Base-by-base conservation (phyloP, 30 jellyfish, hydroid and myxozoan genomes). In the Cassiopea xamachana region DNA sequence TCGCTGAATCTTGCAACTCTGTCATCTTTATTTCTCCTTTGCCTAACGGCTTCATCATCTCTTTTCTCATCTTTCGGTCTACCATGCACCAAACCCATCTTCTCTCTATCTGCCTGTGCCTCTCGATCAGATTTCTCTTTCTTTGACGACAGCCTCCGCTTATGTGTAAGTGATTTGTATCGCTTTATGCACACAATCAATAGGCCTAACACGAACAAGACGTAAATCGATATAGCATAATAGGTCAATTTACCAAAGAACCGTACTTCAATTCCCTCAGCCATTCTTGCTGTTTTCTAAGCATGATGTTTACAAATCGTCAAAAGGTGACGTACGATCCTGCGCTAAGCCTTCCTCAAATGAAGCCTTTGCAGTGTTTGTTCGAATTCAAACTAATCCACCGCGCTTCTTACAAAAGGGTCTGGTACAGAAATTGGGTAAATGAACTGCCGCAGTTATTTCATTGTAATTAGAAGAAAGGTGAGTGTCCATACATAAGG, bases 191-290 rank as follows among this genome's bases (percentile, higher is more conserved):
- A 81, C 84, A 82, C 98, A 16, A 92, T 60, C 59, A 86, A 49
- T n/a, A 92, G 85, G 83, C 98, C 98, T 79, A 86, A 68, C 27
- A 86, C 48, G 83, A 86, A 92, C 90, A 92, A 81, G 49, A 87
- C 72, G 90, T 92, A 92, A 58, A 92, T 88, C 55, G 81, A 90
- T 19, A 86, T 60, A 13, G 98, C 93, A 86, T 83, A 87, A 80
- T 92, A 92, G 59, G 98, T 92, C 49, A 92, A 17, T 92, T 92
- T 86, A 43, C 98, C 98, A 62, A 92, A 71, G 51, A 83, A 80
- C 19, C 82, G 86, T 44, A 87, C 81, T 92, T 92, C 95, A 72
- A 92, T 92, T 47, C 92, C 93, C 91, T 87, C 93, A 19, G 93
- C 92, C 93, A 86, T 87, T 79, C 98, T 78, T 88, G 83, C 88